Evolutionary conservation across 2,888 invertebrate species (phyloP).

Genomic region (Apodemia zela): DNA sequence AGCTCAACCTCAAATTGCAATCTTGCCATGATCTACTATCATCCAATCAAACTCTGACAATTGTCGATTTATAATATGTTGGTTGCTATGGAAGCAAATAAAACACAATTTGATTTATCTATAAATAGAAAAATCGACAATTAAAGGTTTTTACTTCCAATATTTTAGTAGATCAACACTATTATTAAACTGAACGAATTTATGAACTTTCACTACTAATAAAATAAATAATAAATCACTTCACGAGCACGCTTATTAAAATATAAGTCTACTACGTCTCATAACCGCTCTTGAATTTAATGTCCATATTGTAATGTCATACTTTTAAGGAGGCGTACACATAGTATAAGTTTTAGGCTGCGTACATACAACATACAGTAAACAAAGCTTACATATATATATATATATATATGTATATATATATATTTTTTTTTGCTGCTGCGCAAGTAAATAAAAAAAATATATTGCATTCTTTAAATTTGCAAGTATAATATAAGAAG

Average conservation of each 20-base stretch:
- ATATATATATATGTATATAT: no score
- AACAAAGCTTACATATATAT: not conserved
- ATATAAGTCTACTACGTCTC: no score
- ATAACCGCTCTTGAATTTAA: not conserved
- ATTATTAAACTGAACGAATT: no score
- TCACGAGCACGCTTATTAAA: no score
- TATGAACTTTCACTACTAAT: no score
- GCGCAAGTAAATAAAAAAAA: no score
- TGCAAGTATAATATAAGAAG: no score
- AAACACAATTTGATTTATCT: not conserved
- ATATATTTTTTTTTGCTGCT: no score
- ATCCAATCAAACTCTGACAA: conserved; percentile 21
- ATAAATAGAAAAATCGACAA: not conserved
- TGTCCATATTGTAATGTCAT: not conserved
- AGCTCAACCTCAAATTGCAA: conserved; percentile 21
- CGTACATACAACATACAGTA: not conserved
- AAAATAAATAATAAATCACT: no score
- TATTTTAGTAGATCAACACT: not conserved
- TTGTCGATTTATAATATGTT: conserved; percentile 19
- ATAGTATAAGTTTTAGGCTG: not conserved
- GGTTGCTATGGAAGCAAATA: not conserved
- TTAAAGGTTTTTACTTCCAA: not conserved
- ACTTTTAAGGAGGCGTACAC: not conserved
- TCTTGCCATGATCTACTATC: conserved; percentile 17
- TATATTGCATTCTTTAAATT: no score